Evolutionary conservation across 2,113 vertebrate genomes (phyloP).

Genomic region (Coptodon bakossiorum): DNA sequence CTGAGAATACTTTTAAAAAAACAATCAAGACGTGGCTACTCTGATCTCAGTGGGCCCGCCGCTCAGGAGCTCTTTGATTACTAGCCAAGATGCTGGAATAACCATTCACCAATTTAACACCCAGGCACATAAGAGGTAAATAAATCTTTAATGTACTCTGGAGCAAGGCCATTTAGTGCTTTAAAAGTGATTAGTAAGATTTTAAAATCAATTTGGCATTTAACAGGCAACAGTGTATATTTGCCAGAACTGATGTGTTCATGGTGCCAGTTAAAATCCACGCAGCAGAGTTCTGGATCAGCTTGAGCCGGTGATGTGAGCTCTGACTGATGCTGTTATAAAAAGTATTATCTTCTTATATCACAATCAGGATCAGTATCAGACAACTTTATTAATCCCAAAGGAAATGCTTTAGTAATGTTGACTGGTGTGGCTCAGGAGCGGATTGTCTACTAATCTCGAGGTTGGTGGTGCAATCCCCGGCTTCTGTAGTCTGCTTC

Average conservation of each 20-base stretch:
- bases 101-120: not conserved
- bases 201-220: not conserved
- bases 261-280: not conserved
- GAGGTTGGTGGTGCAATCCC: not conserved
- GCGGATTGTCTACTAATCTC: not conserved
- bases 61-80: not conserved
- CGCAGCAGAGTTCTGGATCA: not conserved
- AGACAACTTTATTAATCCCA: not conserved
- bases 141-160: not conserved
- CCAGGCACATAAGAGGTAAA: not conserved
- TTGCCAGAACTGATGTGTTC: not conserved
- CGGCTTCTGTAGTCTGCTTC: not conserved
- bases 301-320: not conserved
- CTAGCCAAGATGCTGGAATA: not conserved
- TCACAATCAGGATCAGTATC: not conserved
- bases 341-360: not conserved
- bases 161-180: not conserved
- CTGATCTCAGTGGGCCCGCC: not conserved
- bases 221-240: not conserved
- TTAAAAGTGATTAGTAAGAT: not conserved
- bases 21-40: not conserved
- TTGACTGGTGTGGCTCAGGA: not conserved
- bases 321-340: not conserved
- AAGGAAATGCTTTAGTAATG: not conserved
- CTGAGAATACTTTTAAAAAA: accelerated